Base-by-base conservation (phyloP, 37 sponge, comb jelly and placozoan species). In the Corticium candelabrum region DNA sequence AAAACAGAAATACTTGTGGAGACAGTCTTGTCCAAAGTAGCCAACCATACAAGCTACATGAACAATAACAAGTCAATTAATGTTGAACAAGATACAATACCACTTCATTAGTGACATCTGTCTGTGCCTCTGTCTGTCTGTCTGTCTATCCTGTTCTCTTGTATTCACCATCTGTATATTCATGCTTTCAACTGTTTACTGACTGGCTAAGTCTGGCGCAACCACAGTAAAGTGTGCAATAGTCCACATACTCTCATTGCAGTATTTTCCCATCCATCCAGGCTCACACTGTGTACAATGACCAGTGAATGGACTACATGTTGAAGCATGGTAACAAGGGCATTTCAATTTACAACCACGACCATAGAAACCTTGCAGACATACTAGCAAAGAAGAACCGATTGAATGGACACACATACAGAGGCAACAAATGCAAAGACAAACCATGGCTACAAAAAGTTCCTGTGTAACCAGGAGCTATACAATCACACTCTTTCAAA, bases 181-280 rank as follows among this genome's bases (percentile, higher is more conserved):
- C n/a, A n/a, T n/a, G n/a, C n/a, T n/a, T n/a, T n/a, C n/a, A n/a
- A n/a, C n/a, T n/a, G n/a, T n/a, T n/a, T n/a, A n/a, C n/a, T n/a
- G n/a, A n/a, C n/a, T n/a, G n/a, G n/a, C n/a, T n/a, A n/a, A n/a
- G n/a, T n/a, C 56, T 21, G 56, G 11, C 56, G 56, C 11, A 43
- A 43, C 5, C 56, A 43, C 56, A 43, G 56, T 21, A 5, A 43
- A 5, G 11, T 5, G 11, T 43, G 11, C 56, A 57, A 0, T n/a
- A n/a, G n/a, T n/a, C n/a, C n/a, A 85, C 85, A 56, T 35, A 89
- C 90, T 30, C 77, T 81, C 37, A 0, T 90, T 40, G 76, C 95
- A 94, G 32, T 71, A 37, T 39, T 70, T 68, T 62, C 95, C 95
- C 1, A 68, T 83, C 89, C 89, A 90, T 27, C 91, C 95, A 68